phyloP scores from a whole-genome alignment of 2,888 invertebrate genomes.

The Pseudococcus longispinus region DNA sequence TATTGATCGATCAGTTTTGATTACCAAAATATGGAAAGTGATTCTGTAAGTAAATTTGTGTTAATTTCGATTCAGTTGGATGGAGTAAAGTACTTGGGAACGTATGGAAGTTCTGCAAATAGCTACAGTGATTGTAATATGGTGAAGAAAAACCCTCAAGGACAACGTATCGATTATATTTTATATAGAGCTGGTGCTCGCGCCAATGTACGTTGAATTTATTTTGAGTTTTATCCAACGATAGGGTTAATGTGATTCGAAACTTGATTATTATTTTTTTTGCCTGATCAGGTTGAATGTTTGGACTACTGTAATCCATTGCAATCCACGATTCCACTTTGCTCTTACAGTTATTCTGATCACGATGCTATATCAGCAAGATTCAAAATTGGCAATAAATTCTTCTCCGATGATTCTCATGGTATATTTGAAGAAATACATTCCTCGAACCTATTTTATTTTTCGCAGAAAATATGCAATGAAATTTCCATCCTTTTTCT shows the following conservation, averaged over 20 bases:
- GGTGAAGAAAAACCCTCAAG: conserved; percentile 69
- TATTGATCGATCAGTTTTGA: background rate
- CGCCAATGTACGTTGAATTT: background rate
- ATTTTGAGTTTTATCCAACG: background rate
- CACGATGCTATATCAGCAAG: conserved; percentile 83
- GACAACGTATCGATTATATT: conserved; percentile 93
- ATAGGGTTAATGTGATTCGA: too few species aligned
- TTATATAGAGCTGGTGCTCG: conserved; percentile 68
- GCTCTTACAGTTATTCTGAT: conserved; percentile 83
- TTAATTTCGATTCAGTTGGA: background rate
- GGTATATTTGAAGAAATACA: background rate
- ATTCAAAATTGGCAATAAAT: conserved; percentile 61
- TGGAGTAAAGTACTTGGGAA: conserved; percentile 62
- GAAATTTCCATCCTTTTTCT: background rate
- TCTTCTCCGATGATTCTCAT: background rate
- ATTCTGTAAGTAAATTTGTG: background rate
- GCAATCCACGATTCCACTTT: conserved; percentile 74
- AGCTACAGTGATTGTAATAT: conserved; percentile 72
- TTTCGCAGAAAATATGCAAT: background rate
- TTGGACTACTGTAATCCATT: conserved; percentile 68
- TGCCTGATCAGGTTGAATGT: conserved; percentile 60
- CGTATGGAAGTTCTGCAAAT: conserved; percentile 82
- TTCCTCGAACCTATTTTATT: too few species aligned
- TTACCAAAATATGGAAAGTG: background rate
- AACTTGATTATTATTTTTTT: too few species aligned